Base-by-base conservation (phyloP, 2,888 invertebrate species). In the Apotomis betuletana region DNA sequence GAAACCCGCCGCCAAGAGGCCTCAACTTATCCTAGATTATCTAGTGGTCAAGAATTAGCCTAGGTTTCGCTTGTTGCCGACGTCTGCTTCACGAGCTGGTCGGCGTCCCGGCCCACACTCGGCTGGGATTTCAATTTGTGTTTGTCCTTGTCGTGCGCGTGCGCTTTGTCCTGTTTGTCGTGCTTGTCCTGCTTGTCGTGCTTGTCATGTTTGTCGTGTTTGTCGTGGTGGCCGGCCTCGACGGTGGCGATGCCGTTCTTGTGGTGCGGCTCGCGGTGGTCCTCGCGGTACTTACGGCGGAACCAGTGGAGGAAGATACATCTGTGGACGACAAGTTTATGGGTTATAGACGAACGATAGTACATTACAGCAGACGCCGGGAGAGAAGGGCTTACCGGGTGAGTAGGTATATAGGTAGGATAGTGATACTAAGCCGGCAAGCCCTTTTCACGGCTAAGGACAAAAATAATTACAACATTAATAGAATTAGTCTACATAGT, bases 301-400 rank as follows among this genome's bases (percentile, higher is more conserved):
- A 85, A 92, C 91, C 94, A 95, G 82, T 95, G 95, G 76, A 96
- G 94, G 84, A 96, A 96, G 79, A 95, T 91, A 81, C 96, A 95
- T 81, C 96, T 94, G 72, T 8, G 87, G 3, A 85, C 84, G 9
- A 9, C 27, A 38, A 27, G 1, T 36, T 15, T 8, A 4, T 57
- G 51, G 4, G 10, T 52, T 38, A 51, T 62, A 62, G 3, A 51
- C 4, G 3, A 62, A 5, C 44, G 3, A 44, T 6, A 27, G 27
- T 27, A 27, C 27, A 27, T 27, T 27, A 27, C 27, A 2, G 27
- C 2, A 27, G 27, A 27, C 2, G 27, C 27, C 27, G 27, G 27
- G 10, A 49, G 0, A 49, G 3, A 10, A 49, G 10, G 6, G 10
- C 9, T 49, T 49, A 3, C 9, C 49, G 41, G 41, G 5, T 41